Percentiles rank a stretch among this genome's conserved stretches.
Evolutionary conservation across 2,888 invertebrate species (phyloP).

Genomic region (Incurvaria masculella): DNA sequence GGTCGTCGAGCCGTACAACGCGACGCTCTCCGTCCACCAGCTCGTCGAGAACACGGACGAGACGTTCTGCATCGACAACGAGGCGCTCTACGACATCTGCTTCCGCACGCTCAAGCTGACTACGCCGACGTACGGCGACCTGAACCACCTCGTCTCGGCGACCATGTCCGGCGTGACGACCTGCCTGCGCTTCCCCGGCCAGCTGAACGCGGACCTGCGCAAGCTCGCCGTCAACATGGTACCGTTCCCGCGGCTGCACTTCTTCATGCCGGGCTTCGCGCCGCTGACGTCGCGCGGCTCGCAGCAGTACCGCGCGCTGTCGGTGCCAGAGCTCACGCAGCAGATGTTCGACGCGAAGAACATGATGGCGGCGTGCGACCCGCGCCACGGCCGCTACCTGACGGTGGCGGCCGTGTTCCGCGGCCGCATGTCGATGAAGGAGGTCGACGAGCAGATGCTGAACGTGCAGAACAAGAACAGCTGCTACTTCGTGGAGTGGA

Average conservation of each 20-base stretch:
- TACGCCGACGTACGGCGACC: too few relatives aligned
- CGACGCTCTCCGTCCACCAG: slow-evolving; percentile 72
- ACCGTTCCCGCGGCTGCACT: slow-evolving; percentile 80
- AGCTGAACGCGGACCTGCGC: slow-evolving; percentile 35
- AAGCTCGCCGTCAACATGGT: slow-evolving; percentile 50
- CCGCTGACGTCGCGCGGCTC: slow-evolving; percentile 71
- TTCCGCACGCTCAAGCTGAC: slow-evolving; percentile 68
- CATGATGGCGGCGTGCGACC: slow-evolving; percentile 65
- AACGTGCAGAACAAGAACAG: slow-evolving; percentile 82
- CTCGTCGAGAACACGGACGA: slow-evolving; percentile 60
- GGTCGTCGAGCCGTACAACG: slow-evolving; percentile 64
- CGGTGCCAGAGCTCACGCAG: slow-evolving; percentile 73
- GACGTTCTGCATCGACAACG: slow-evolving; percentile 70
- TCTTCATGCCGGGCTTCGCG: slow-evolving; percentile 74
- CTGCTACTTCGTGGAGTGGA: slow-evolving; percentile 77
- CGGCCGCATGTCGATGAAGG: slow-evolving; percentile 92
- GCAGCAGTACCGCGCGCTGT: slow-evolving; percentile 73
- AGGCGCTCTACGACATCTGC: too few relatives aligned
- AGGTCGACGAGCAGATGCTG: too few relatives aligned
- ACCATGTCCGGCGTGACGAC: slow-evolving; percentile 60
- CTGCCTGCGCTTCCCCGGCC: slow-evolving; percentile 35
- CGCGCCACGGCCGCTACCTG: slow-evolving; percentile 73
- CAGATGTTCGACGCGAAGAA: slow-evolving; percentile 65
- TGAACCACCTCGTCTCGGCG: slow-evolving; percentile 77
- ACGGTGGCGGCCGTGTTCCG: slow-evolving; percentile 89